A percentile compares a stretch with the other conserved stretches of the same genome.
Evolutionary conservation across 2,888 invertebrate genomes (phyloP).

Genomic region (Cataglyphis albicans): DNA sequence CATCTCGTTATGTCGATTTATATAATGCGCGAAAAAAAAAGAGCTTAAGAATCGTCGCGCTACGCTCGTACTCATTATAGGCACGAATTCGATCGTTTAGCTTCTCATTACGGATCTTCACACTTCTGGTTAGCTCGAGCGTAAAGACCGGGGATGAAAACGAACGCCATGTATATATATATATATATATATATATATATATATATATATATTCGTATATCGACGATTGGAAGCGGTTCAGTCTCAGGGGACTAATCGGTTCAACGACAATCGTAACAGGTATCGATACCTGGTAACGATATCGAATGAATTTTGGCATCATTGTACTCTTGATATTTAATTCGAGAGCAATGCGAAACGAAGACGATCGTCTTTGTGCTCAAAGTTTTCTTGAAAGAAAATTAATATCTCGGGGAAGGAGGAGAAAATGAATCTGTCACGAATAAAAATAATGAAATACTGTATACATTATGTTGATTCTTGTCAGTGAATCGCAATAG

Average conservation of each 20-base stretch:
- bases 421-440: not conserved
- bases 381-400: not conserved
- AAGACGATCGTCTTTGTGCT: not conserved
- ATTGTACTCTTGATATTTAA: not conserved
- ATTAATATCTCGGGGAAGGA: not conserved
- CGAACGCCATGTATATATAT: not conserved
- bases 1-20: conserved; percentile 2
- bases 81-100: conserved; percentile 21
- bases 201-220: not conserved
- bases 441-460: not conserved
- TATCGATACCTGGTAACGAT: not conserved
- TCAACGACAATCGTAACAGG: not conserved
- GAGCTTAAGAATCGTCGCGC: not conserved
- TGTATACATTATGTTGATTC: not conserved
- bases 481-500: not conserved
- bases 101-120: conserved; percentile 41
- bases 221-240: not conserved
- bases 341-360: too few species aligned
- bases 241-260: not conserved
- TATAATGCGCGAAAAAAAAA: conserved; percentile 12
- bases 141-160: conserved; percentile 8
- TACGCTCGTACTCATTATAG: conserved; percentile 22
- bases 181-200: too few species aligned
- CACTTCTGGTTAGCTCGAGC: conserved; percentile 27
- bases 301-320: not conserved